Base-by-base conservation (phyloP, 2,888 invertebrate species). In the Camponotus fellah region DNA sequence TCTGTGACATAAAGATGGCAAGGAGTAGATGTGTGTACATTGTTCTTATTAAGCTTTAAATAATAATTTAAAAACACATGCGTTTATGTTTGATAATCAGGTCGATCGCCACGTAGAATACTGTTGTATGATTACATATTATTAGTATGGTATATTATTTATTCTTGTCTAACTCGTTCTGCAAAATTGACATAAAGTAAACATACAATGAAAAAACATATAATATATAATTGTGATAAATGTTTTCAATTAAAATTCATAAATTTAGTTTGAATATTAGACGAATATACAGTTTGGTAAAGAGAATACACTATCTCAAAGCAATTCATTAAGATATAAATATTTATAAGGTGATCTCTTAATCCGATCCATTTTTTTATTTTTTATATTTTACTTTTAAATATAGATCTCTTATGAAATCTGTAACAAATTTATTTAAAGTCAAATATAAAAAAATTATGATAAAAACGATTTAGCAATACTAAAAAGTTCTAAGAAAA, bases 401-500 rank as follows among this genome's bases (percentile, higher is more conserved):
- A 0, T 46, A 14, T 0, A 53, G 3, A 53, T 53, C n/a, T 53
- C 8, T 53, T 53, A 53, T 53, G n/a, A 12, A 53, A 8, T 12
- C 53, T n/a, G n/a, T 53, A 8, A 53, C 0, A 53, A 5, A 53
- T 53, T 9, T 53, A 53, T 8, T 53, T n/a, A 53, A 9, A 53
- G 3, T 8, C n/a, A n/a, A 53, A 53, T 53, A 8, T 53, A 0
- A 53, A 53, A 53, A 53, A 6, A 5, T 53, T 26, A n/a, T 53
- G 9, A 77, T 26, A 77, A 82, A 80, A 12, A 43, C 68, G 74
- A 80, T 68, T 83, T 46, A 84, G 26, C 26, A 53, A 53, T 53
- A 6, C 26, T 26, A 53, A n/a, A 53, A 53, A 6, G 6, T 6
- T 53, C 3, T 53, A 53, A n/a, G n/a, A 53, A 53, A 12, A 14